phyloP scores from a whole-genome alignment of 2,888 invertebrate genomes.

The Phalangium opilio region DNA sequence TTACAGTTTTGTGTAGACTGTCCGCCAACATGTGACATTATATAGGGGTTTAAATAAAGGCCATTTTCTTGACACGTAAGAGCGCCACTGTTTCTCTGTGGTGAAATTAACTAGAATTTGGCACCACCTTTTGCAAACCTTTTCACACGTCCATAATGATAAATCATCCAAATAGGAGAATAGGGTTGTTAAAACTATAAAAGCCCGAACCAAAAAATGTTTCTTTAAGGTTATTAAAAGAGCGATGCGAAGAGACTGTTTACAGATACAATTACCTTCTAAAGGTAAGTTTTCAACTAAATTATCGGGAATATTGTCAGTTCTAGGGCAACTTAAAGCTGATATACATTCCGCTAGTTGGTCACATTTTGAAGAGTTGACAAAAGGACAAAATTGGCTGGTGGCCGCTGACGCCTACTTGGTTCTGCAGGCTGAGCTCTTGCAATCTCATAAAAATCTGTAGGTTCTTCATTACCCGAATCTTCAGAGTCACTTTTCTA shows the following conservation, averaged over 20 bases:
- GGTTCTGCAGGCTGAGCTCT: conserved; percentile 7
- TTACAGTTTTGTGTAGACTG: conserved; percentile 44
- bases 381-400: conserved; percentile 5
- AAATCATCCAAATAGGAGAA: conserved; percentile 82
- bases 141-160: conserved; percentile 72
- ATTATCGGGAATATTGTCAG: conserved; percentile 43
- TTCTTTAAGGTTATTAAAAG: too few species aligned
- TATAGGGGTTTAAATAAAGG: conserved; percentile 65
- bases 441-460: conserved; percentile 38
- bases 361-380: conserved; percentile 28
- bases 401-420: conserved; percentile 16
- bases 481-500: conserved; percentile 76
- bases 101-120: conserved; percentile 62
- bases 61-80: conserved; percentile 61
- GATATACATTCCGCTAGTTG: conserved; percentile 45
- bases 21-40: conserved; percentile 59
- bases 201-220: too few species aligned
- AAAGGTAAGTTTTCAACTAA: conserved; percentile 54
- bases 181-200: conserved; percentile 68
- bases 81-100: conserved; percentile 61
- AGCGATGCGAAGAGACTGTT: too few species aligned
- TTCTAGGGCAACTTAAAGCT: conserved; percentile 40
- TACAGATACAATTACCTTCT: conserved; percentile 40
- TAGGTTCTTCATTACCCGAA: conserved; percentile 87
- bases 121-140: conserved; percentile 72